Base-by-base conservation (phyloP, 2,113 vertebrate species). In the Anhinga rufa region DNA sequence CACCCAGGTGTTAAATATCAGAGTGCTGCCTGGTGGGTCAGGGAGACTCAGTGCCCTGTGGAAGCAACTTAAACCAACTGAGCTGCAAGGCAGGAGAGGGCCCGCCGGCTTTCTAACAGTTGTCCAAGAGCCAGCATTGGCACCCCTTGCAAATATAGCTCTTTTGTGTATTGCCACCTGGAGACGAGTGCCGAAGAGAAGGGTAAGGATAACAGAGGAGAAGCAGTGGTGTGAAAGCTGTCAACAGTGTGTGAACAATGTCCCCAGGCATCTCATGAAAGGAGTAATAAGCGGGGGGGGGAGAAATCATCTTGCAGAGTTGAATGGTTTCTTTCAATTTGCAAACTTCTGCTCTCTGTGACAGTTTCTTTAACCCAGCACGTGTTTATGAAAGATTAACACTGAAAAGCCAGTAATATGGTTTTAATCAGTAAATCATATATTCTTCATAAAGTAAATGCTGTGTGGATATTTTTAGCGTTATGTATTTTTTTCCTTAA, bases 361-460 rank as follows among this genome's bases (percentile, higher is more conserved):
- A 88, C 58, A 62, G 60, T 62, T 96, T 82, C 86, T 96, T 89
- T 92, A 90, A 86, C 92, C 78, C 91, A 85, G 82, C 82, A 91
- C 36, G 6, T 86, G 78, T 92, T 94, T 88, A 86, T 82, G 84
- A 92, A 86, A 97, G 97, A 97, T 96, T 94, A 96, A 88, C 92
- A 68, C 89, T 64, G 36, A 98, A 97, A 95, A 94, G 69, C 28
- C 40, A 60, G 87, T 75, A 92, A 78, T 87, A 94, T 86, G 80
- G 18, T 96, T 97, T 95, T 97, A 93, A 90, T 94, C 93, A 91
- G 95, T 93, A 94, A 89, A 90, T 91, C 70, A 9, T 95, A 83
- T 95, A 95, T 97, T 96, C 97, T 95, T 97, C 91, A 79, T 97
- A 94, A 96, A 93, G 66, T 82, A 91, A 96, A 88, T 70, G 80